These are phyloP conservation scores for Tenualosa thibaudeaui DNA, from an alignment of 2,797 vertebrate species.

Conservation along the genomic window DNA sequence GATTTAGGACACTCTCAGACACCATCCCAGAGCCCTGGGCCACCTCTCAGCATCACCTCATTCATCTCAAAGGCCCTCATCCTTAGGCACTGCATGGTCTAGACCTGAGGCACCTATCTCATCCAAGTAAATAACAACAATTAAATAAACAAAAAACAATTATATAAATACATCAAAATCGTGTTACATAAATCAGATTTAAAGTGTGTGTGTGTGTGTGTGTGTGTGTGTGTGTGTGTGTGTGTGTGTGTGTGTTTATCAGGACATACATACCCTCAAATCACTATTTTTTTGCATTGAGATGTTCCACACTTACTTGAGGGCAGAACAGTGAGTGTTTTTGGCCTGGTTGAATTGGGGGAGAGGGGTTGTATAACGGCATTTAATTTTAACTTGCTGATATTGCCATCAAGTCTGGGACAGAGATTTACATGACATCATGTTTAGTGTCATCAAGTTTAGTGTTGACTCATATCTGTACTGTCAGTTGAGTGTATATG, in stretches of 20 bases:
- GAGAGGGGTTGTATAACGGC: not conserved
- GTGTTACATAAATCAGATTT: not conserved
- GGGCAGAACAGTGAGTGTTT: not conserved
- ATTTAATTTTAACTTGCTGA: not conserved
- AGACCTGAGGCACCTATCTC: not conserved
- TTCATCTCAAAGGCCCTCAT: not conserved
- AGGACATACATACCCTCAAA: not conserved
- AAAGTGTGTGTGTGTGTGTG: not conserved
- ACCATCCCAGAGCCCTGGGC: conserved; percentile 26
- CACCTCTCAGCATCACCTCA: conserved; percentile 24
- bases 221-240: too few relatives aligned
- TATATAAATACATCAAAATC: not conserved
- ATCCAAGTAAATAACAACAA: not conserved
- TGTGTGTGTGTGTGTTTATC: conserved; percentile 10
- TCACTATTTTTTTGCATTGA: not conserved
- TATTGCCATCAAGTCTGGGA: not conserved
- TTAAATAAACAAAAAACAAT: not conserved
- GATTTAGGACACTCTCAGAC: conserved; percentile 30
- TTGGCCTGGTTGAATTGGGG: not conserved
- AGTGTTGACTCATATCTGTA: too few relatives aligned
- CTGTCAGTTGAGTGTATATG: not conserved
- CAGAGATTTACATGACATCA: not conserved
- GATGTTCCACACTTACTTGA: not conserved
- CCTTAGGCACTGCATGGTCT: not conserved
- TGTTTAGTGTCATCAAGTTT: not conserved